Evolutionary conservation across 2,113 vertebrate species (phyloP), one percentile per base, ranked within the genome.

Genomic region (Arvicanthis niloticus): DNA sequence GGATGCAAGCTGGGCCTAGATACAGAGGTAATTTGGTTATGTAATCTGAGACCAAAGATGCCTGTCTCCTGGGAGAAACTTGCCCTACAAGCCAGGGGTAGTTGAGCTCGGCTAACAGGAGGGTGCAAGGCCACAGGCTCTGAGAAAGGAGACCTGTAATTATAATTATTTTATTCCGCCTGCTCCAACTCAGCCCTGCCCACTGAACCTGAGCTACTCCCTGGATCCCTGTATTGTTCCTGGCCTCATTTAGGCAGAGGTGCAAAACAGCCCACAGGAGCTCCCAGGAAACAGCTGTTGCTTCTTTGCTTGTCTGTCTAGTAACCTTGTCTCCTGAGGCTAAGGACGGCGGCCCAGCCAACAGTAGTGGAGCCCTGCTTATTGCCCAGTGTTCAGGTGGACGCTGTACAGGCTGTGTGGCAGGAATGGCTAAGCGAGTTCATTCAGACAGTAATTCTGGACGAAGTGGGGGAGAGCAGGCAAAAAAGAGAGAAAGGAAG

Each of bases 381-480:
- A 3, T 45, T 82, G 77, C 31, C 31, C 77, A 7, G 70, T 42
- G 31, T 89, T 93, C 67, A 42, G 67, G 91, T 7, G 12, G 53
- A 88, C 53, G 80, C 45, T 86, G 37, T 9, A 60, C 0, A 76
- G 31, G 3, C 40, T 82, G 31, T 91, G 21, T 80, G 24, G 92
- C 77, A 95, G 48, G 56, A 95, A 95, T 24, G 1, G 19, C n/a
- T 84, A 87, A 96, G 19, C 19, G 76, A 91, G 78, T 73, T 88
- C 88, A 92, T 34, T 94, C 42, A 89, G 67, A 62, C 65, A 73
- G 29, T 19, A 85, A 73, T 95, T 94, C 56, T 90, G 16, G 37
- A 75, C 45, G 53, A 73, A 62, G n/a, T 16, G 0, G 22, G 17
- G 11, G 24, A 84, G 91, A 68, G 16, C 45, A 89, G 88, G 37